Evolutionary conservation across 2,888 invertebrate genomes (phyloP).

Genomic region (Cheilosia impressa): DNA sequence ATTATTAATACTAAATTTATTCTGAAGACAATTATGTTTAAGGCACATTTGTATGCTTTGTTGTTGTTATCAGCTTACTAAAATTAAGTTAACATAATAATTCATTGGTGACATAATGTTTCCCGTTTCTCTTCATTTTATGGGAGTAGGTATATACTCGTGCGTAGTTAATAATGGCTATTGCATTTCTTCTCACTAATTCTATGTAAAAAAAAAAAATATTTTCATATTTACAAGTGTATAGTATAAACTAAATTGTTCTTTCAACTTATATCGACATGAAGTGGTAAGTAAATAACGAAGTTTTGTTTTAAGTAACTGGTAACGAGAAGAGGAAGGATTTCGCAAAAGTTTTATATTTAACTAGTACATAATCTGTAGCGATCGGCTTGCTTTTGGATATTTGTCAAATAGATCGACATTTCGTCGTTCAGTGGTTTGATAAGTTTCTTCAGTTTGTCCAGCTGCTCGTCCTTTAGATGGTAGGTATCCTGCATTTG

Average conservation of each 20-base stretch:
- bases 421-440: constrained; percentile 87
- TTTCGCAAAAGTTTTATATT: constrained; percentile 17
- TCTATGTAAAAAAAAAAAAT: constrained; percentile 59
- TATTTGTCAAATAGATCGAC: constrained; percentile 86
- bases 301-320: constrained; percentile 65
- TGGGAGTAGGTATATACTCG: not conserved
- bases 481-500: constrained; percentile 86
- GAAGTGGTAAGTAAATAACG: constrained; percentile 55
- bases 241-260: constrained; percentile 49
- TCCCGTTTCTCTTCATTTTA: constrained; percentile 1
- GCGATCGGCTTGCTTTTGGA: constrained; percentile 86
- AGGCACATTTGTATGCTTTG: constrained; percentile 32
- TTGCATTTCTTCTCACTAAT: constrained; percentile 58
- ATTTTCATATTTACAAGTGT: constrained; percentile 69
- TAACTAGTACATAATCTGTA: constrained; percentile 86
- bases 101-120: constrained; percentile 15
- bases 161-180: constrained; percentile 39
- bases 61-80: constrained; percentile 18
- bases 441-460: constrained; percentile 86
- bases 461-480: constrained; percentile 86
- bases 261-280: constrained; percentile 44
- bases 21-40: constrained; percentile 46
- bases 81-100: constrained; percentile 41
- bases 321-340: constrained; percentile 51
- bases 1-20: constrained; percentile 63